These are phyloP conservation scores for Colletes collaris DNA, from an alignment of 2,888 invertebrate genomes.

Conservation along the genomic window DNA sequence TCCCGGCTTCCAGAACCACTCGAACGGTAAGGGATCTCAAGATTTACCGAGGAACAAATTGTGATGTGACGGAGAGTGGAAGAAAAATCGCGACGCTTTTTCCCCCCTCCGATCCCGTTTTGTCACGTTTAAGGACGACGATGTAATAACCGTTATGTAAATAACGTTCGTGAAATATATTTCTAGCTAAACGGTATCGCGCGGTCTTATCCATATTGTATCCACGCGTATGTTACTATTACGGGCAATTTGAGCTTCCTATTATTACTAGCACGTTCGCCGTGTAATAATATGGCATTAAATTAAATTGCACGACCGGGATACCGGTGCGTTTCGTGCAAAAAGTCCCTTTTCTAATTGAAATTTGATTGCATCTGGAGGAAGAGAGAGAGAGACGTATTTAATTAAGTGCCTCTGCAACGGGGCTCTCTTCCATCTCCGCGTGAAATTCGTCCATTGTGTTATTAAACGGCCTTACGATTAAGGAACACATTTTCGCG, in stretches of 20 bases:
- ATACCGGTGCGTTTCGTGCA: constrained; percentile 49
- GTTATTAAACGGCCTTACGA: constrained; percentile 56
- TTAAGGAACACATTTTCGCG: constrained; percentile 55
- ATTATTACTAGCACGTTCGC: constrained; percentile 58
- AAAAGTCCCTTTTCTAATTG: constrained; percentile 59
- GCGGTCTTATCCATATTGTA: constrained; percentile 46
- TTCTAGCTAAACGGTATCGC: constrained; percentile 28
- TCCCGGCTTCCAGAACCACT: too few relatives aligned
- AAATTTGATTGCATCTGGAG: constrained; percentile 55
- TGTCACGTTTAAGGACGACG: constrained; percentile 24
- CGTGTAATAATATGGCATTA: constrained; percentile 56
- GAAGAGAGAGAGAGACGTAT: constrained; percentile 19
- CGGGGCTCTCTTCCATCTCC: constrained; percentile 40
- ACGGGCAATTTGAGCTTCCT: constrained; percentile 57
- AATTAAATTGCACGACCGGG: constrained; percentile 52
- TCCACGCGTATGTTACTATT: constrained; percentile 55
- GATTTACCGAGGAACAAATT: too few relatives aligned
- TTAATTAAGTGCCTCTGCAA: constrained; percentile 55
- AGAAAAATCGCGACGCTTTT: background rate
- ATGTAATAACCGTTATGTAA: constrained; percentile 41
- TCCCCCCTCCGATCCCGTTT: constrained; percentile 9
- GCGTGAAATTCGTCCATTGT: constrained; percentile 56
- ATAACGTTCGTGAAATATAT: constrained; percentile 40
- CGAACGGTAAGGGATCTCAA: too few relatives aligned
- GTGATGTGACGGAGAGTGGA: background rate